Base-by-base conservation (phyloP, 2,113 vertebrate species). In the Brachionichthys hirsutus region DNA sequence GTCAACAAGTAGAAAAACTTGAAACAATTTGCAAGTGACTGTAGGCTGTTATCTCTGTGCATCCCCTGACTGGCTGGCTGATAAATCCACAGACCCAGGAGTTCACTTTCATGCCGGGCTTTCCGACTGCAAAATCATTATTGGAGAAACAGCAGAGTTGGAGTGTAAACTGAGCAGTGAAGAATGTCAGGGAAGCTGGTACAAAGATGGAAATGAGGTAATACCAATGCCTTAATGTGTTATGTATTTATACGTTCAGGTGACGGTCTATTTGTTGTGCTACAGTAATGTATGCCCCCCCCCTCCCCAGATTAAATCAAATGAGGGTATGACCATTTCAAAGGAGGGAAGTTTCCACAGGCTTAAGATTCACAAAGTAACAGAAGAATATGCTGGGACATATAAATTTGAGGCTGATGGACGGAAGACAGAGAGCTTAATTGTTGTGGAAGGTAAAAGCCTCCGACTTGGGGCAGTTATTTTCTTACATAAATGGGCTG, bases 141-240 rank as follows among this genome's bases (percentile, higher is more conserved):
- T 91, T 16, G 94, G 93, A 19, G 89, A 93, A 18, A 45, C 86
- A 1, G 87, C 90, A n/a, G 80, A 89, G 47, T 74, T 97, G 14
- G 90, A 90, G 54, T 96, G 93, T 54, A 91, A 90, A 70, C 79
- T 95, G 73, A 92, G 85, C 84, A 87, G 65, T 0, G 86, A 93
- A n/a, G 85, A 91, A 0, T 89, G 91, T 46, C 67, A 81, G 1
- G 94, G 93, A 9, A 45, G 77, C 61, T 95, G 95, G 95, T 94
- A 91, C 81, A 95, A 93, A 79, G 93, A 96, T 51, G 94, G 94
- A 18, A 69, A 84, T 0, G 88, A 96, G 93, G 96, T 97, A 82
- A 49, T 68, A 13, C 6, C 12, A 3, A 7, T 9, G 16, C 51
- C 12, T 16, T 30, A 51, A 49, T 44, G 1, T 54, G 12, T 40